Percentiles rank a stretch among this genome's conserved stretches.
phyloP scores from a whole-genome alignment of 2,888 invertebrate genomes.

The Ichneumoninae sp. region DNA sequence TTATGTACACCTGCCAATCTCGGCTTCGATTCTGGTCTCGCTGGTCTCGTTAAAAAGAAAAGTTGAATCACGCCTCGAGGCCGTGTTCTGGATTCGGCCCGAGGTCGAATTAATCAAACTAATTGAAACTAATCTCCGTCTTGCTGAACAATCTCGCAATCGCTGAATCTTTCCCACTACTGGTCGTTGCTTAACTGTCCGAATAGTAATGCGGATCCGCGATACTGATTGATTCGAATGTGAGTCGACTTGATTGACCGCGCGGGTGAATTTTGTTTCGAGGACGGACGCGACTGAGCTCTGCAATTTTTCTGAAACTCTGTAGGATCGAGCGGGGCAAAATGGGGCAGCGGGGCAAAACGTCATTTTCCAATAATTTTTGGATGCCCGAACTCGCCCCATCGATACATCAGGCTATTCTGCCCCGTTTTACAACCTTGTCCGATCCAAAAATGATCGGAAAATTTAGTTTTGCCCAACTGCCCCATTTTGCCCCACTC shows the following conservation, averaged over 20 bases:
- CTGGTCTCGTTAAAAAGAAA: conserved; percentile 15
- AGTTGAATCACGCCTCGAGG: conserved; percentile 46
- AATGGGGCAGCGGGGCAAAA: too few species aligned
- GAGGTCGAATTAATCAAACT: conserved; percentile 62
- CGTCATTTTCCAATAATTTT: too few species aligned
- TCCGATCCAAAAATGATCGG: too few species aligned
- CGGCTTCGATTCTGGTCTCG: neutral
- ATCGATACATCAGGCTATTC: too few species aligned
- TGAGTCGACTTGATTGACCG: neutral
- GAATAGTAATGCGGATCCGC: neutral
- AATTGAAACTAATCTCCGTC: conserved; percentile 57
- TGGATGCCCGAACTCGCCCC: too few species aligned
- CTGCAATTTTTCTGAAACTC: too few species aligned
- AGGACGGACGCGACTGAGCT: too few species aligned
- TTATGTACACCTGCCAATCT: neutral
- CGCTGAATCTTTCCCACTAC: conserved; percentile 35
- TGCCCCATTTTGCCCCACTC: too few species aligned
- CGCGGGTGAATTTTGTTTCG: too few species aligned
- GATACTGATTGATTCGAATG: neutral
- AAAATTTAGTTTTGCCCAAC: too few species aligned
- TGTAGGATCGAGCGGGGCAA: too few species aligned
- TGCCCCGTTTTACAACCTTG: too few species aligned
- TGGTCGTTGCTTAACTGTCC: neutral
- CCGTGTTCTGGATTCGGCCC: conserved; percentile 53
- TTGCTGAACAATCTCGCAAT: conserved; percentile 45